Conservation (phyloP, 2,797 vertebrate genomes). For the Distichodus sexfasciatus region DNA sequence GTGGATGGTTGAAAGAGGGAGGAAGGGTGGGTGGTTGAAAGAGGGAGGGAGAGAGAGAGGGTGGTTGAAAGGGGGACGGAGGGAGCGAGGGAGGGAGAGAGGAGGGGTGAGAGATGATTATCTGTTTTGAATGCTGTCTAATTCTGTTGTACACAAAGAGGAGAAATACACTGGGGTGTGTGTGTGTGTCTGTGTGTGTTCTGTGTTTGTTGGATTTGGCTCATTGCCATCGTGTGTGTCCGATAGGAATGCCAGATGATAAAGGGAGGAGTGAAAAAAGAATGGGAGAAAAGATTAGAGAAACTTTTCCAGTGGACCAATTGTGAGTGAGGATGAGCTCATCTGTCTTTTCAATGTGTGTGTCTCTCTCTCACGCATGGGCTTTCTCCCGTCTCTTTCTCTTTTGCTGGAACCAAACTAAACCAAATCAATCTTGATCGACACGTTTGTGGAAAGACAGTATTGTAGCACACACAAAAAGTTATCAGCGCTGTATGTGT, state of each 20-base stretch:
- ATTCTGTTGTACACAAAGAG: constrained; percentile 2
- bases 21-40: too few relatives aligned
- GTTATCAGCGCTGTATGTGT: constrained; percentile 7
- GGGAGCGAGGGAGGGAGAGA: not conserved
- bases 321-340: constrained; percentile 23
- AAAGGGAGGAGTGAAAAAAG: not conserved
- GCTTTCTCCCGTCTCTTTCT: not conserved
- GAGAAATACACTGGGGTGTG: constrained; percentile 8
- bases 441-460: not conserved
- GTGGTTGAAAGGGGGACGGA: not conserved
- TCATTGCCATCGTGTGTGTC: not conserved
- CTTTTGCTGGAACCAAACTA: not conserved
- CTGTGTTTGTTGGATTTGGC: constrained; percentile 20
- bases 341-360: constrained; percentile 1
- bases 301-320: constrained; percentile 14
- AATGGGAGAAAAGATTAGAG: constrained; percentile 9
- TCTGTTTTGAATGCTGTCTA: constrained; percentile 1
- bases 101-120: not conserved
- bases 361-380: not conserved
- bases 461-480: not conserved
- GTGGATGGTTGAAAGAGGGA: too few relatives aligned
- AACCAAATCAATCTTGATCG: not conserved
- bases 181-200: constrained; percentile 9
- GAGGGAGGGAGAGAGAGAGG: not conserved
- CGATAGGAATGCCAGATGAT: constrained; percentile 10